These are phyloP conservation scores for Dromius quadrimaculatus DNA, from an alignment of 2,888 invertebrate genomes.

Conservation along the genomic window DNA sequence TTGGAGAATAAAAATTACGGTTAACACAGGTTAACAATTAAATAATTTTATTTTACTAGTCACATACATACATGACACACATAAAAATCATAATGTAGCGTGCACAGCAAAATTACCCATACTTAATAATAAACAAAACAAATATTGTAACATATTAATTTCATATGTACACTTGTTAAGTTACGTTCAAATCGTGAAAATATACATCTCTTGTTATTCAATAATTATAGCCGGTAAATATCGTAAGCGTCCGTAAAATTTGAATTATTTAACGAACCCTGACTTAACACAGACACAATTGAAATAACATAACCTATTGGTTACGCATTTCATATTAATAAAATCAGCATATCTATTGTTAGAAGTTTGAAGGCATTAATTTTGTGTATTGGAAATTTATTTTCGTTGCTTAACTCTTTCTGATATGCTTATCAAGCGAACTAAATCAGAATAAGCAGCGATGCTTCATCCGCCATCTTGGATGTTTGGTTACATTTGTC, in stretches of 20 bases:
- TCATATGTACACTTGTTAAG: slow-evolving; percentile 48
- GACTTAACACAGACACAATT: slow-evolving; percentile 46
- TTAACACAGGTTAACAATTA: slow-evolving; percentile 53
- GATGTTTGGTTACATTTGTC: neutral
- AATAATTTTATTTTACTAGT: slow-evolving; percentile 55
- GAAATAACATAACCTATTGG: slow-evolving; percentile 27
- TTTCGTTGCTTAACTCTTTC: slow-evolving; percentile 19
- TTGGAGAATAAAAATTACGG: slow-evolving; percentile 18
- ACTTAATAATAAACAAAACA: slow-evolving; percentile 46
- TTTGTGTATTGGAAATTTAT: slow-evolving; percentile 51
- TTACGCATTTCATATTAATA: slow-evolving; percentile 41
- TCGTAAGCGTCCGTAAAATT: slow-evolving; percentile 49
- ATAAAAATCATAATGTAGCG: slow-evolving; percentile 56
- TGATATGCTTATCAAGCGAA: slow-evolving; percentile 29
- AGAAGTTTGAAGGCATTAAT: slow-evolving; percentile 52
- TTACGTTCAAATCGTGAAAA: slow-evolving; percentile 52
- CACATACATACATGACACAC: slow-evolving; percentile 56
- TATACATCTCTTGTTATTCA: slow-evolving; percentile 49
- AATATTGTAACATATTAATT: slow-evolving; percentile 46
- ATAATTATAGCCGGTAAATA: slow-evolving; percentile 52
- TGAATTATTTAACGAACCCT: slow-evolving; percentile 47
- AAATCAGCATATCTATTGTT: slow-evolving; percentile 52
- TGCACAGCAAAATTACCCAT: slow-evolving; percentile 56
- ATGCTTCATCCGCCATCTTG: slow-evolving; percentile 6
- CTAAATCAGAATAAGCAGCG: slow-evolving; percentile 15